phyloP scores from a whole-genome alignment of 2,888 invertebrate species.

The Agrotis clavis region DNA sequence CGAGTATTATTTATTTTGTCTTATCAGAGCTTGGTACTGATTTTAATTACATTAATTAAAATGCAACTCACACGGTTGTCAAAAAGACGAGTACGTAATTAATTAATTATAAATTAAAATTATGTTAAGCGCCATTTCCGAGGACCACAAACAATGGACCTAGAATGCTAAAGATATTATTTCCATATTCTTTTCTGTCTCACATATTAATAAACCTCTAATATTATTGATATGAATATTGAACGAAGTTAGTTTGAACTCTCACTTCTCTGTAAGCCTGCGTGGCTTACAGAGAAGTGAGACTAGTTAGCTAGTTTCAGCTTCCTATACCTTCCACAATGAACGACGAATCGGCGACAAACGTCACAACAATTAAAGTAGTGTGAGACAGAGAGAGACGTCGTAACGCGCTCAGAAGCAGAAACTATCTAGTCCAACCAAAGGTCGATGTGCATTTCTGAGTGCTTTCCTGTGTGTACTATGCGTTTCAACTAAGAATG shows the following conservation, averaged over 20 bases:
- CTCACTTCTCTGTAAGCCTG: not conserved
- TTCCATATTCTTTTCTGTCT: slow-evolving; percentile 27
- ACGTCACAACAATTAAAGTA: too few species aligned
- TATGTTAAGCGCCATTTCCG: slow-evolving; percentile 35
- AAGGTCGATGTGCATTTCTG: too few species aligned
- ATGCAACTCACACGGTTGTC: slow-evolving; percentile 23
- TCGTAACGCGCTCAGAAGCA: too few species aligned
- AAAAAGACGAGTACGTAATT: slow-evolving; percentile 1
- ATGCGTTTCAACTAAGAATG: too few species aligned
- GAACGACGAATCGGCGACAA: too few species aligned
- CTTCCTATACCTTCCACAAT: too few species aligned
- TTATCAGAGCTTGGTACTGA: slow-evolving; percentile 1
- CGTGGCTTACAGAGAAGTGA: too few species aligned
- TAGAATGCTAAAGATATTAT: slow-evolving; percentile 34
- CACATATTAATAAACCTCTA: slow-evolving; percentile 16
- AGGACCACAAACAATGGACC: slow-evolving; percentile 18
- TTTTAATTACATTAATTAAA: slow-evolving; percentile 11
- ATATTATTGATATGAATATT: slow-evolving; percentile 25
- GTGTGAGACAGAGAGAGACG: too few species aligned
- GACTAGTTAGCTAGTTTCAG: too few species aligned
- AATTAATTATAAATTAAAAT: slow-evolving; percentile 43
- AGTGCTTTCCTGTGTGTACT: too few species aligned
- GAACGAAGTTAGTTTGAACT: slow-evolving; percentile 8
- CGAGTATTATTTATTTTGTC: too few species aligned
- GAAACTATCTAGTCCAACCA: too few species aligned